Conservation (phyloP, 2,797 vertebrate genomes). For the Serranus cabrilla region DNA sequence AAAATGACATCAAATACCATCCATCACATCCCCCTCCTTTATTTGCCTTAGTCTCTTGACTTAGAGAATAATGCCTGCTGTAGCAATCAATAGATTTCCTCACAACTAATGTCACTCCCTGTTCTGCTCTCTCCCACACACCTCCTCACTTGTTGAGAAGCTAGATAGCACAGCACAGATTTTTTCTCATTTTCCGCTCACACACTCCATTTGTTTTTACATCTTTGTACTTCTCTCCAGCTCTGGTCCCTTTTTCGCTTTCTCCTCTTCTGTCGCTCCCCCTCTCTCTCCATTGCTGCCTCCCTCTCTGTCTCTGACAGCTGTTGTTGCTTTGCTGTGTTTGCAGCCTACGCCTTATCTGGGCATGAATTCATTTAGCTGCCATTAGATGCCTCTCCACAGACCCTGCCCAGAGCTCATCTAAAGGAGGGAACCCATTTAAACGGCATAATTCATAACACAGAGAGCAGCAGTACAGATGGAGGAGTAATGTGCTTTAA, state of each 20-base stretch:
- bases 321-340: conserved; percentile 79
- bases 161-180: conserved; percentile 46
- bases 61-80: conserved; percentile 71
- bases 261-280: conserved; percentile 8
- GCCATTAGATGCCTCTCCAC: conserved; percentile 79
- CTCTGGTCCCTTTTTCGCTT: conserved; percentile 42
- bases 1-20: conserved; percentile 55
- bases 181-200: conserved; percentile 59
- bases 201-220: conserved; percentile 69
- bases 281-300: conserved; percentile 32
- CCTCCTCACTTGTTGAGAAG: conserved; percentile 71
- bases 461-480: conserved; percentile 58
- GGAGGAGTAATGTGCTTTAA: conserved; percentile 73
- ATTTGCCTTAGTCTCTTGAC: conserved; percentile 61
- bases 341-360: conserved; percentile 80
- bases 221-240: conserved; percentile 57
- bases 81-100: conserved; percentile 75
- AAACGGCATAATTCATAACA: conserved; percentile 80
- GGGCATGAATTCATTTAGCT: conserved; percentile 79
- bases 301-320: conserved; percentile 73
- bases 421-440: conserved; percentile 74
- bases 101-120: conserved; percentile 69
- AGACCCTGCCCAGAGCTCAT: conserved; percentile 75
- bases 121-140: conserved; percentile 68
- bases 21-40: conserved; percentile 51